Evolutionary conservation across 2,888 invertebrate genomes (phyloP).

Genomic region (Gordius sp.): DNA sequence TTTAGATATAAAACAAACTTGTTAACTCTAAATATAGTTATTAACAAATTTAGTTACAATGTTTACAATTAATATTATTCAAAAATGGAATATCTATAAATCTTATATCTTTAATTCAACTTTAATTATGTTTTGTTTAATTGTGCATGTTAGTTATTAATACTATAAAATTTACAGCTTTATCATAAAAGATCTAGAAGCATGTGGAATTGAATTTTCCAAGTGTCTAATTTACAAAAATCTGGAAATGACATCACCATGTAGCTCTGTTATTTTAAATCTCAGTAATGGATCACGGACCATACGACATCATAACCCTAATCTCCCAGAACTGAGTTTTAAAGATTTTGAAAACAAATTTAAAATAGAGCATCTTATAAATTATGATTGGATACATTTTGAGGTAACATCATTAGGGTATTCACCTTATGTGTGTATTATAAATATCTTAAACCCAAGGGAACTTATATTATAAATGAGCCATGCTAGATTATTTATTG

Average conservation of each 20-base stretch:
- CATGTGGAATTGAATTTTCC: background rate
- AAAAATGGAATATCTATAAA: too few species aligned
- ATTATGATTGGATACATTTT: background rate
- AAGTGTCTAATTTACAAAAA: background rate
- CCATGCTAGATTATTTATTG: too few species aligned
- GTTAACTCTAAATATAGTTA: background rate
- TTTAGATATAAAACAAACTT: too few species aligned
- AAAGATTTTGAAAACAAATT: background rate
- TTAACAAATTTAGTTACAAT: background rate
- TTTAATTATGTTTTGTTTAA: too few species aligned
- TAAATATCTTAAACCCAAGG: too few species aligned
- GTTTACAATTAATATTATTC: background rate
- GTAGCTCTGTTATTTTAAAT: background rate
- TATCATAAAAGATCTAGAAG: background rate
- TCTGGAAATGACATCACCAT: background rate
- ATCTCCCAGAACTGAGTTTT: background rate
- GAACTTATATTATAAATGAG: too few species aligned
- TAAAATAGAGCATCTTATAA: background rate
- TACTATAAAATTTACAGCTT: too few species aligned
- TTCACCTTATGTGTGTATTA: too few species aligned
- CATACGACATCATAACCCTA: background rate
- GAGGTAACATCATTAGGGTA: too few species aligned
- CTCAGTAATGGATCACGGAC: background rate
- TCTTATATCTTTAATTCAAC: too few species aligned
- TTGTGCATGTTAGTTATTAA: too few species aligned